Conservation (phyloP, 2,797 vertebrate genomes). For the Darevskia nairensis region DNA sequence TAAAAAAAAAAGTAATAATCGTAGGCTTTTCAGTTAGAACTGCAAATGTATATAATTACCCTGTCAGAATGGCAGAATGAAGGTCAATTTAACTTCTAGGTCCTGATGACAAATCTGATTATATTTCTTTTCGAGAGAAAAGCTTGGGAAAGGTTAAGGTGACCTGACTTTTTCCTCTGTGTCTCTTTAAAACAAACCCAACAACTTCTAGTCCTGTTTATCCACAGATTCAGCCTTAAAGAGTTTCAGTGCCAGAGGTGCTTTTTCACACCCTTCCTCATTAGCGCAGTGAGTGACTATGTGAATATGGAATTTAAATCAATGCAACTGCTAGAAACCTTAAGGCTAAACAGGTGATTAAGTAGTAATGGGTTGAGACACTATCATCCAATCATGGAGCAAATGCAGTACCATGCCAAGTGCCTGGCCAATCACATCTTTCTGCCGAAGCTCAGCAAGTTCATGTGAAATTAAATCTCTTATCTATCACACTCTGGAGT, state of each 20-base stretch:
- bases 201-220: not conserved
- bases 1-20: not conserved
- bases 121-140: not conserved
- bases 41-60: not conserved
- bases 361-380: not conserved
- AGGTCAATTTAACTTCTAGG: not conserved
- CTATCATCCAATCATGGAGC: not conserved
- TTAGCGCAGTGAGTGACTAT: not conserved
- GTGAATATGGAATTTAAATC: not conserved
- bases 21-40: not conserved
- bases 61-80: not conserved
- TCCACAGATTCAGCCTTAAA: not conserved
- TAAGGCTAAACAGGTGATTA: not conserved
- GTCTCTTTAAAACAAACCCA: not conserved
- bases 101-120: not conserved
- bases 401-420: not conserved
- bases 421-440: not conserved
- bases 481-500: not conserved
- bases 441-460: too few relatives aligned
- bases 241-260: conserved; percentile 8
- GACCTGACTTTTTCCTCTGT: not conserved
- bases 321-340: not conserved
- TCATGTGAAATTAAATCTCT: not conserved
- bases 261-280: not conserved
- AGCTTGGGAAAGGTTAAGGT: not conserved